Conservation (phyloP, 1,140 invertebrate species). For the Drosophila ananassae region DNA sequence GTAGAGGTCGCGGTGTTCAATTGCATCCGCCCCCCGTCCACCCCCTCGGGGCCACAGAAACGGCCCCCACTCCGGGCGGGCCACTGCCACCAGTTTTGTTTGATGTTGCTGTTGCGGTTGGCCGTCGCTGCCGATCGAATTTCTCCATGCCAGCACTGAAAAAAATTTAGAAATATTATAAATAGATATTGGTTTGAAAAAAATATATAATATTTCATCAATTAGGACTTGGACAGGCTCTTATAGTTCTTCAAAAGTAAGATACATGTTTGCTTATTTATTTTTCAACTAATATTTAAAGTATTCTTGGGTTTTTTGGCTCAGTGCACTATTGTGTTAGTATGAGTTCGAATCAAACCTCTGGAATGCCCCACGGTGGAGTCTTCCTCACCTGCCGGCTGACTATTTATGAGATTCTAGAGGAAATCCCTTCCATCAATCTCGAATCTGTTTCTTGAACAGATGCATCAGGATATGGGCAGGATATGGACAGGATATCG, state of each 20-base stretch:
- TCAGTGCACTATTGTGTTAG: neutral
- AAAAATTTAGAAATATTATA: too few species aligned
- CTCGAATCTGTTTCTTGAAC: too few species aligned
- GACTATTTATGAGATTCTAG: too few species aligned
- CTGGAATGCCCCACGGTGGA: neutral
- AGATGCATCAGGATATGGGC: too few species aligned
- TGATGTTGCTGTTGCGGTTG: slow-evolving; percentile 47
- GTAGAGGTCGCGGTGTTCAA: slow-evolving; percentile 59
- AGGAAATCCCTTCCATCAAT: neutral
- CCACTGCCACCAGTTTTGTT: slow-evolving; percentile 22
- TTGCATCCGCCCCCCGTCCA: slow-evolving; percentile 42
- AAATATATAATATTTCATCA: too few species aligned
- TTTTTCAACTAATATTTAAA: too few species aligned
- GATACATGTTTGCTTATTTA: too few species aligned
- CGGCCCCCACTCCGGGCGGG: neutral
- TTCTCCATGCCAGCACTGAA: slow-evolving; percentile 26
- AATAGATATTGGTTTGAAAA: too few species aligned
- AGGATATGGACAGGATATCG: neutral
- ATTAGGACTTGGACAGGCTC: too few species aligned
- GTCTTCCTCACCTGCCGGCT: neutral
- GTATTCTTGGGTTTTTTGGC: neutral
- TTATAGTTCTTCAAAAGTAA: too few species aligned
- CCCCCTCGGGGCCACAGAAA: slow-evolving; percentile 19
- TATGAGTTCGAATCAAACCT: neutral
- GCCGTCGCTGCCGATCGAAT: slow-evolving; percentile 52